Evolutionary conservation across 2,888 invertebrate genomes (phyloP), one percentile per base, ranked within the genome.

Genomic region (Dasypogon diadema): DNA sequence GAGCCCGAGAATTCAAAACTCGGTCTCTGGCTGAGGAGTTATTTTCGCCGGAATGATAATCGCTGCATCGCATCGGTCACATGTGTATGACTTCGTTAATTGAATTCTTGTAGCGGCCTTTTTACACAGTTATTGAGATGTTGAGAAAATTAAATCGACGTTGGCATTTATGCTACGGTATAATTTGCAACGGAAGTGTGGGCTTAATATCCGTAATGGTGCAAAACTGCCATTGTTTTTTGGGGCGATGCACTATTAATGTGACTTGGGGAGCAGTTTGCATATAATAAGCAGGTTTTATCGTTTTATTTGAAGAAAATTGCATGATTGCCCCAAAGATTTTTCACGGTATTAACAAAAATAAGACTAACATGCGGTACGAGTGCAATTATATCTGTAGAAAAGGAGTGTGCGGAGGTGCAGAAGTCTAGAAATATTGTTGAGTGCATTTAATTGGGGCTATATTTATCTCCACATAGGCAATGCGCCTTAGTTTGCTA

Each of bases 11-110:
- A 46, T 65, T 30, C 70, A 18, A 54, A 70, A 54, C 22, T n/a
- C 16, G 60, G 18, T 21, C 30, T 30, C 18, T 26, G 51, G 54
- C 30, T 14, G 30, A 54, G 16, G 54, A 54, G 70, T 54, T 70
- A 70, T 70, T 70, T 70, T 54, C n/a, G 70, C 34, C 30, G 54
- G 70, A 70, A 70, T 54, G 70, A 70, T 70, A 70, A 70, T 70
- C 70, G 70, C 21, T 34, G 70, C 70, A 54, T 70, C 70, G 70
- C 70, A 54, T 70, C 70, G 70, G 70, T 70, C 70, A 70, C 70
- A 70, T 70, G 54, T 70, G 70, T 70, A 54, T 70, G 70, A 70
- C 70, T 70, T 51, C 34, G 70, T 54, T 70, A 70, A 70, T 70
- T 70, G 70, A 70, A 54, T 70, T 70, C 70, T 54, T 51, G 30